A percentile compares a stretch with the other conserved stretches of the same genome.
Conservation (phyloP, 92 coral and sea anemone genomes). For the Montipora capitata region DNA sequence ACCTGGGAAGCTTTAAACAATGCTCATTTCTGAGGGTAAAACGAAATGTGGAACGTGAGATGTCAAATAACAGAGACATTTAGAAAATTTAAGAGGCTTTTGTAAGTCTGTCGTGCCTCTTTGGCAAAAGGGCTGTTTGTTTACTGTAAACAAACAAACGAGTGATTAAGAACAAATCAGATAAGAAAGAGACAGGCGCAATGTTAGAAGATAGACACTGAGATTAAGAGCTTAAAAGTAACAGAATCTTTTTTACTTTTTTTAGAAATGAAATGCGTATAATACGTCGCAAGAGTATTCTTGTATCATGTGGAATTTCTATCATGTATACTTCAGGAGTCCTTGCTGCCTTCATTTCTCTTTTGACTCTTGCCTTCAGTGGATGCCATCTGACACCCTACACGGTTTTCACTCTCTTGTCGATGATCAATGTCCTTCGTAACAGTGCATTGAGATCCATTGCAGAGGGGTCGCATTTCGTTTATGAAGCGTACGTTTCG, state of each 20-base stretch:
- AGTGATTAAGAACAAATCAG: neutral
- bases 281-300: constrained; percentile 47
- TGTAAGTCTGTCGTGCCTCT: too few species aligned
- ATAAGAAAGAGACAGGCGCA: neutral
- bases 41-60: too few species aligned
- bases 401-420: constrained; percentile 34
- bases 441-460: constrained; percentile 55
- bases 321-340: constrained; percentile 51
- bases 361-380: constrained; percentile 38
- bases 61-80: neutral
- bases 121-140: too few species aligned
- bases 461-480: constrained; percentile 41
- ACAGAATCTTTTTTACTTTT: neutral
- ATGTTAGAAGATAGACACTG: neutral
- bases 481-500: constrained; percentile 55
- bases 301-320: constrained; percentile 38
- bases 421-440: constrained; percentile 43
- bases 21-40: too few species aligned
- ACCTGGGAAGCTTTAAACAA: neutral
- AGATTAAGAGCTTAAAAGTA: neutral
- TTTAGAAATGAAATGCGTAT: constrained; percentile 38
- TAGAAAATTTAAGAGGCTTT: too few species aligned
- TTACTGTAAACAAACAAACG: neutral
- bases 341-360: constrained; percentile 43
- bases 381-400: constrained; percentile 37